Percentiles rank a stretch among this genome's conserved stretches.
These are phyloP conservation scores for Camptogramma bilineatum DNA, from an alignment of 2,888 invertebrate genomes.

Conservation along the genomic window DNA sequence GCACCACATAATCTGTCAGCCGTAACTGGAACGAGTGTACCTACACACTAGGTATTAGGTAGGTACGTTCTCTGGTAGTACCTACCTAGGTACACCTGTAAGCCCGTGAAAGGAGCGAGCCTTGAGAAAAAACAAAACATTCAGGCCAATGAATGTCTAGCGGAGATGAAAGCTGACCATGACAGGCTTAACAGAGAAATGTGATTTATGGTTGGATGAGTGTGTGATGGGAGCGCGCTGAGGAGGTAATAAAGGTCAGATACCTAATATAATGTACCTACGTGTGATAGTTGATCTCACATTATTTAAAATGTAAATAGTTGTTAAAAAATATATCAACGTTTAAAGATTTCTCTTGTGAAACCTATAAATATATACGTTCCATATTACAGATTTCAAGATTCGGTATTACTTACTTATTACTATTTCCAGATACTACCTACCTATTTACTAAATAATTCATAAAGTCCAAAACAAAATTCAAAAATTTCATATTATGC, in stretches of 20 bases:
- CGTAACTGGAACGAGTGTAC: conserved; percentile 47
- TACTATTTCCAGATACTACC: no score
- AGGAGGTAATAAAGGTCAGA: conserved; percentile 30
- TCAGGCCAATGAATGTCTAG: conserved; percentile 60
- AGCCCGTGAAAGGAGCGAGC: conserved; percentile 64
- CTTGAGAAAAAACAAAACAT: conserved; percentile 63
- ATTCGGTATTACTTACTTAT: no score
- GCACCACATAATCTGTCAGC: conserved; percentile 40
- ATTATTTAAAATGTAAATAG: background rate
- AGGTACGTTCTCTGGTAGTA: no score
- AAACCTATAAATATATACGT: background rate
- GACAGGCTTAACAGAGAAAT: conserved; percentile 51
- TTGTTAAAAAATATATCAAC: background rate
- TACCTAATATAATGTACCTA: conserved; percentile 17
- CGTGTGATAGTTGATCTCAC: background rate
- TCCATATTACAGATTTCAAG: no score
- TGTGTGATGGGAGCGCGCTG: background rate
- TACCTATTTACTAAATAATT: no score
- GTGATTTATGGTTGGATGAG: conserved; percentile 44
- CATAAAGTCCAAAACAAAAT: background rate
- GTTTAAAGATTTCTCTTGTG: background rate
- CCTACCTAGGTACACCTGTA: conserved; percentile 47
- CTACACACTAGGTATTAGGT: no score
- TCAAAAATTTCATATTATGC: background rate
- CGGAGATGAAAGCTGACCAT: conserved; percentile 56